Base-by-base conservation (phyloP, 2,888 invertebrate species). In the Epistrophella euchroma region DNA sequence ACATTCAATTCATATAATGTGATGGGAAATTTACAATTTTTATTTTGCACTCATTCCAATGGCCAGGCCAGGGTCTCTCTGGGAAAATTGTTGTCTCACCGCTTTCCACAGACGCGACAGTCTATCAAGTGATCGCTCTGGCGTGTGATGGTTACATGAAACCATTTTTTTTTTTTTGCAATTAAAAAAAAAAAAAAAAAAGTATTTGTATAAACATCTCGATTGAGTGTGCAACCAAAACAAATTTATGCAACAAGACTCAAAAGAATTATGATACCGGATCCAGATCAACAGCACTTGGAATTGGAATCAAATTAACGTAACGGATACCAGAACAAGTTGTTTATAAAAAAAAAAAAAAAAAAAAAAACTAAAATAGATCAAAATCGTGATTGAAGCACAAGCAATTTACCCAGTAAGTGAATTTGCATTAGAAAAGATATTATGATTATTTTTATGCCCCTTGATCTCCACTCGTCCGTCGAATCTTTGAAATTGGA, bases 61-160 rank as follows among this genome's bases (percentile, higher is more conserved):
- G 70, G 64, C 74, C 62, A 40, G 75, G 66, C 80, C 82, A 77
- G 58, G 66, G 82, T 52, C 58, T 84, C 45, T 55, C 25, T 25
- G 19, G 76, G 15, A 75, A 78, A 64, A 64, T 73, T 73, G 56
- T 78, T 64, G 64, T 74, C 25, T 43, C 2, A 15, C 50, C 19
- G 75, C 66, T 75, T 75, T 70, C 58, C 37, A 52, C 74, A 74
- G 71, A 45, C 37, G 37, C 58, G 37, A 37, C 13, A 58, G 60
- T 60, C 22, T 60, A 37, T 80, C 71, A 75, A 84, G 13, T 80
- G 66, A 80, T 72, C 75, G 71, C 75, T 75, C 52, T 80, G 75
- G 19, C 32, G 64, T 70, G 80, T 75, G 58, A 58, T 56, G 52
- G 84, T 72, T 73, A 74, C 35, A 43, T 60, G 55, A 80, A 80